Base-by-base conservation (phyloP, 2,113 vertebrate genomes). In the Cyanocitta stelleri region DNA sequence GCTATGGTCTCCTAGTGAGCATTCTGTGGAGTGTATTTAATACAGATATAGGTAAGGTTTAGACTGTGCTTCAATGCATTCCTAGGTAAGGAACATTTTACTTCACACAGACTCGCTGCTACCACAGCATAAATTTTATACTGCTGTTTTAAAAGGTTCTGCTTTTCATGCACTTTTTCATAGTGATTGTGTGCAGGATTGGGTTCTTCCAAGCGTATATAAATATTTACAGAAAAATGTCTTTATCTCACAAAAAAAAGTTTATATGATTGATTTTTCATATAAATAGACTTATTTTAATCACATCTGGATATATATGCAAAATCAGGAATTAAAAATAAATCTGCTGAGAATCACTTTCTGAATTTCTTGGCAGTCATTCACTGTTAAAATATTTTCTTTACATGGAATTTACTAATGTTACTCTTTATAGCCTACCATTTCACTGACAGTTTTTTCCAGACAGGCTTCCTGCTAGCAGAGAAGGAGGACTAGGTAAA, bases 301-400 rank as follows among this genome's bases (percentile, higher is more conserved):
- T 84, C 27, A 81, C 41, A 68, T 84, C n/a, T 89, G 32, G 32
- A 29, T 62, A 59, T 63, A 78, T 86, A 63, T 68, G 24, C 44
- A 91, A 87, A 91, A 94, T 87, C 35, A 49, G 49, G 56, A 93
- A 89, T 89, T 84, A 89, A 92, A 93, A 95, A 74, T 59, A 74
- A 32, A 52, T 84, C 46, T 68, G 39, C 37, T 89, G 46, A 91
- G 44, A 92, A 89, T 76, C 37, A 61, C 37, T 87, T 71, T 75
- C 73, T 77, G 51, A 81, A 71, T 91, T 85, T 93, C 56, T 95
- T 92, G 89, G 73, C 84, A 94, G 81, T 41, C 68, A 81, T 56
- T 91, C 64, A n/a, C 30, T 82, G 18, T 64, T 87, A 93, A 88
- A 95, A 90, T 92, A 91, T 94, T 95, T 94, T 91, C 91, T 95